Evolutionary conservation across 2,113 vertebrate genomes (phyloP).

Genomic region (Lucifuga dentata): DNA sequence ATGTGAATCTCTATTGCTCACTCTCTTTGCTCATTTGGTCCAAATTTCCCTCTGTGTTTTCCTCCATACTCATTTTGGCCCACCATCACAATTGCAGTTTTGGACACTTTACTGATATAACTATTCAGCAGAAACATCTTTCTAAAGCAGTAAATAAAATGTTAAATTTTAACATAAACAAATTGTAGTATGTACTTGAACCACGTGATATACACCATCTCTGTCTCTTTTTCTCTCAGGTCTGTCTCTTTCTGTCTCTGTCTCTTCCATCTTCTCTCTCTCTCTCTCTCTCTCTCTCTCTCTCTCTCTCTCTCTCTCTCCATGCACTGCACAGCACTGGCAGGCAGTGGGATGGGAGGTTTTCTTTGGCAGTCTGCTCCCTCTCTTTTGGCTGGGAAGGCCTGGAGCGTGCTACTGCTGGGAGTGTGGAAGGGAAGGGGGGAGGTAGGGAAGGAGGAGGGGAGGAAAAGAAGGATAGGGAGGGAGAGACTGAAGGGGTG

Average conservation of each 20-base stretch:
- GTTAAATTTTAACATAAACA: conserved; percentile 43
- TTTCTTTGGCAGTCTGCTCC: conserved; percentile 83
- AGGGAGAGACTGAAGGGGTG: conserved; percentile 69
- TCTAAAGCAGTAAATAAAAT: conserved; percentile 6
- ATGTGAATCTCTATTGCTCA: conserved; percentile 46
- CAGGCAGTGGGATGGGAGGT: conserved; percentile 75
- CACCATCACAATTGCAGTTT: conserved; percentile 6
- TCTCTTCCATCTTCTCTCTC: conserved; percentile 26
- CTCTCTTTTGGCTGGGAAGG: conserved; percentile 79
- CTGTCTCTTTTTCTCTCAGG: background rate
- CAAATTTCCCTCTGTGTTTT: conserved; percentile 50
- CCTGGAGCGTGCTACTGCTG: conserved; percentile 90
- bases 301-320: conserved; percentile 55
- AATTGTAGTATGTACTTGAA: conserved; percentile 34
- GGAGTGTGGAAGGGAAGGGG: conserved; percentile 84
- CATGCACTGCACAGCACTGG: conserved; percentile 74
- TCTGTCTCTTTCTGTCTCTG: conserved; percentile 14
- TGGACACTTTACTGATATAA: conserved; percentile 6
- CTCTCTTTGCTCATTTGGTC: conserved; percentile 34
- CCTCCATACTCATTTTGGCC: conserved; percentile 30
- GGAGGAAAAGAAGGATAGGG: conserved; percentile 36
- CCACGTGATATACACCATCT: conserved; percentile 34
- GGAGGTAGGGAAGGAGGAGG: conserved; percentile 63
- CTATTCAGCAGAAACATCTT: background rate
- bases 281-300: conserved; percentile 46